phyloP scores from a whole-genome alignment of 2,888 invertebrate species.

The Alloscopus bannaensis region DNA sequence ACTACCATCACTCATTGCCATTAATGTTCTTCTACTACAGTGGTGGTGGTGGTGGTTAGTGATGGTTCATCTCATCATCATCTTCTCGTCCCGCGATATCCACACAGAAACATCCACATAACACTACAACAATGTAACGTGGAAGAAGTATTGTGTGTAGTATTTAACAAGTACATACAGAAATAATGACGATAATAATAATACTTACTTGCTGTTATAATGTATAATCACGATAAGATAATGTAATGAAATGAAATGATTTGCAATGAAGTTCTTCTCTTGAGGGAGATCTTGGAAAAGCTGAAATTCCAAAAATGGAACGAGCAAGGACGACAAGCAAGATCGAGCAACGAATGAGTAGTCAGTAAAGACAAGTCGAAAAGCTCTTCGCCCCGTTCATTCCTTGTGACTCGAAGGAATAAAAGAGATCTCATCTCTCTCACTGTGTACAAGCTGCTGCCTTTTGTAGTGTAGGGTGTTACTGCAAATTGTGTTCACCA shows the following conservation, averaged over 20 bases:
- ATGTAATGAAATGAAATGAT: constrained; percentile 60
- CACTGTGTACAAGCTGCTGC: neutral
- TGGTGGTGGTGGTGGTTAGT: too few species aligned
- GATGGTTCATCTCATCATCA: too few species aligned
- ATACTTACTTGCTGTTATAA: constrained; percentile 51
- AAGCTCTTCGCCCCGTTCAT: constrained; percentile 19
- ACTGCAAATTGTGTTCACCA: too few species aligned
- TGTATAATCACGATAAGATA: constrained; percentile 58
- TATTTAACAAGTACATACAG: constrained; percentile 43
- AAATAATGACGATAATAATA: constrained; percentile 59
- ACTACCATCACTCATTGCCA: too few species aligned
- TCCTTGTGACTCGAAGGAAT: constrained; percentile 22
- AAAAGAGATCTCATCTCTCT: constrained; percentile 31
- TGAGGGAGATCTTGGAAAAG: constrained; percentile 69
- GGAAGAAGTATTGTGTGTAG: too few species aligned
- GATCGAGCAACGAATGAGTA: constrained; percentile 31
- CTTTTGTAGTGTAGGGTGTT: too few species aligned
- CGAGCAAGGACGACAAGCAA: constrained; percentile 67
- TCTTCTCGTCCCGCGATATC: too few species aligned
- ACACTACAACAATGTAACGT: neutral
- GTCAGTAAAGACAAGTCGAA: constrained; percentile 37
- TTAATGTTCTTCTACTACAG: too few species aligned
- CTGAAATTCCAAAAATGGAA: constrained; percentile 69
- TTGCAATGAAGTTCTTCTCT: constrained; percentile 58
- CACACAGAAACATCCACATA: too few species aligned